These are phyloP conservation scores for Tinea semifulvella DNA, from an alignment of 2,888 invertebrate genomes.

Conservation along the genomic window DNA sequence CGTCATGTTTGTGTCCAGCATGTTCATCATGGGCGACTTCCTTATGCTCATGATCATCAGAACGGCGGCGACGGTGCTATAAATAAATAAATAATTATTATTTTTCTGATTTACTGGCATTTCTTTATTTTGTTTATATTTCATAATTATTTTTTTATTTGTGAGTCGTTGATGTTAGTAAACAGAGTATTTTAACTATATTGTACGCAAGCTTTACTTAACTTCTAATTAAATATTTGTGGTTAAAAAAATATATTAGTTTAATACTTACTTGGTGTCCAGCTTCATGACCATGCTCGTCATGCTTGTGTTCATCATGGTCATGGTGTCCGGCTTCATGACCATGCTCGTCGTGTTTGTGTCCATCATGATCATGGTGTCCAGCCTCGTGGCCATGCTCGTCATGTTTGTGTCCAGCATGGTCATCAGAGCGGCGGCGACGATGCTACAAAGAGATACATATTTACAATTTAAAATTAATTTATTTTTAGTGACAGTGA, in stretches of 20 bases:
- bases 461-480: no score
- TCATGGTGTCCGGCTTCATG: neutral
- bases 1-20: neutral
- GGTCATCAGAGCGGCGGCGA: slow-evolving; percentile 6
- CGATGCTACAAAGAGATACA: slow-evolving; percentile 7
- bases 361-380: neutral
- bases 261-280: slow-evolving; percentile 4
- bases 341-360: slow-evolving; percentile 1
- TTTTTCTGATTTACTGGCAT: no score
- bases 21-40: neutral
- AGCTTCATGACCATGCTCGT: neutral
- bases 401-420: neutral
- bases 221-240: no score
- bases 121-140: no score
- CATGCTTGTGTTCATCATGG: neutral
- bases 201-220: no score
- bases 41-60: slow-evolving; percentile 4
- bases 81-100: neutral
- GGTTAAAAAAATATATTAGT: no score
- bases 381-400: neutral
- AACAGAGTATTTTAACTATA: no score
- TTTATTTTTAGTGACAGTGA: no score
- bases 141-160: no score
- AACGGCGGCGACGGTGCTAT: slow-evolving; percentile 7
- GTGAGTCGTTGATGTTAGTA: no score